phyloP scores from a whole-genome alignment of 2,888 invertebrate species.

The Maniola hyperantus region DNA sequence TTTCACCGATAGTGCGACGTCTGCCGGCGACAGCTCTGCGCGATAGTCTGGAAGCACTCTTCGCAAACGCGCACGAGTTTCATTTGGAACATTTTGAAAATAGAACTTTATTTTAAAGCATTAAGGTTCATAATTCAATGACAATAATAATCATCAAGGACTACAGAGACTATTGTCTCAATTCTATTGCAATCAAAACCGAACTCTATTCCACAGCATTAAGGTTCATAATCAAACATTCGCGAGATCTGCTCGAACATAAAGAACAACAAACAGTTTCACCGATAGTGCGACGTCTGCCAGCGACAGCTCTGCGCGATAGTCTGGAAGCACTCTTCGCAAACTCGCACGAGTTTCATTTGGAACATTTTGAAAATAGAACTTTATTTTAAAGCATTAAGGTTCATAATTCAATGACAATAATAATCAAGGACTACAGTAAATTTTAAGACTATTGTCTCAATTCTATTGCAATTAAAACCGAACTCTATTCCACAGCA shows the following conservation, averaged over 20 bases:
- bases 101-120: no score
- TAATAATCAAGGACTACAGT: not conserved
- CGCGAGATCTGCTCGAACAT: not conserved
- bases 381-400: not conserved
- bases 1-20: not conserved
- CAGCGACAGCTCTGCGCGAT: not conserved
- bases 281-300: not conserved
- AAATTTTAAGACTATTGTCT: not conserved
- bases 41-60: not conserved
- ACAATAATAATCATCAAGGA: no score
- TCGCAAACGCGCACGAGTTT: constrained; percentile 83
- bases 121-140: not conserved
- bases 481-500: not conserved
- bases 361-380: not conserved
- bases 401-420: not conserved
- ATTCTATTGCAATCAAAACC: not conserved
- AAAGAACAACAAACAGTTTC: not conserved
- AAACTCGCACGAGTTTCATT: constrained; percentile 84
- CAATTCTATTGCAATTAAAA: not conserved
- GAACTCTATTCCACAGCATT: not conserved
- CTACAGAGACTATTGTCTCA: not conserved
- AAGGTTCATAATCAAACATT: not conserved
- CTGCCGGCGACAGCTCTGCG: not conserved
- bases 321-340: not conserved
- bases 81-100: no score